A percentile compares a stretch with the other conserved stretches of the same genome.
phyloP scores from a whole-genome alignment of 2,888 invertebrate species.

The Eumacrocentrus americanus region DNA sequence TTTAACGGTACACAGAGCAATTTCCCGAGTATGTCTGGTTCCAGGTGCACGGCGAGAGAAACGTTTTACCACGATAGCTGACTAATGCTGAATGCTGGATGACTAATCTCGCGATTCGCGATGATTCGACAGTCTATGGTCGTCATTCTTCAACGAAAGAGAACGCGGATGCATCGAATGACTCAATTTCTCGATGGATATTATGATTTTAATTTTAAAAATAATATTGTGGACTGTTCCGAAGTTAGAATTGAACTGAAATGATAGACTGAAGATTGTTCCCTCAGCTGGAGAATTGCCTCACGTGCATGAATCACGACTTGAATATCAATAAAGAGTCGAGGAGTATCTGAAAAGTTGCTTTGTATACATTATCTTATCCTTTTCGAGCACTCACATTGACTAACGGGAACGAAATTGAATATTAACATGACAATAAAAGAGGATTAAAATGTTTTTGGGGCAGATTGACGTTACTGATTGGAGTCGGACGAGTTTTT shows the following conservation, averaged over 20 bases:
- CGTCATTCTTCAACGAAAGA: not conserved
- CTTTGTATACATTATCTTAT: not conserved
- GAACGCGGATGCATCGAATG: not conserved
- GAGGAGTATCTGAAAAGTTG: not conserved
- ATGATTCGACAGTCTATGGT: not conserved
- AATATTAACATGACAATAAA: not conserved
- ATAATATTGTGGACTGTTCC: not conserved
- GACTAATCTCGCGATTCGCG: not conserved
- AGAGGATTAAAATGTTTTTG: too few species aligned
- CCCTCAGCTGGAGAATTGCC: not conserved
- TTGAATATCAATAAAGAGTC: constrained; percentile 1
- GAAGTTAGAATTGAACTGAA: not conserved
- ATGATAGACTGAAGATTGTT: not conserved
- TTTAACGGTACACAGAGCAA: too few species aligned
- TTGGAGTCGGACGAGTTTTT: too few species aligned
- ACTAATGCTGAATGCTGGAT: not conserved
- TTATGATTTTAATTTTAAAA: too few species aligned
- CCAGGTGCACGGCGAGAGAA: not conserved
- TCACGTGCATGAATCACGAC: constrained; percentile 14
- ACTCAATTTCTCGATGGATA: not conserved
- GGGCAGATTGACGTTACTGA: too few species aligned
- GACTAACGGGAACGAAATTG: not conserved
- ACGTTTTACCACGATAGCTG: not conserved
- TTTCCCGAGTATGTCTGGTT: too few species aligned
- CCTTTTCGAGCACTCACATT: not conserved